phyloP scores from a whole-genome alignment of 2,113 vertebrate genomes.

The Ceratotherium simum region DNA sequence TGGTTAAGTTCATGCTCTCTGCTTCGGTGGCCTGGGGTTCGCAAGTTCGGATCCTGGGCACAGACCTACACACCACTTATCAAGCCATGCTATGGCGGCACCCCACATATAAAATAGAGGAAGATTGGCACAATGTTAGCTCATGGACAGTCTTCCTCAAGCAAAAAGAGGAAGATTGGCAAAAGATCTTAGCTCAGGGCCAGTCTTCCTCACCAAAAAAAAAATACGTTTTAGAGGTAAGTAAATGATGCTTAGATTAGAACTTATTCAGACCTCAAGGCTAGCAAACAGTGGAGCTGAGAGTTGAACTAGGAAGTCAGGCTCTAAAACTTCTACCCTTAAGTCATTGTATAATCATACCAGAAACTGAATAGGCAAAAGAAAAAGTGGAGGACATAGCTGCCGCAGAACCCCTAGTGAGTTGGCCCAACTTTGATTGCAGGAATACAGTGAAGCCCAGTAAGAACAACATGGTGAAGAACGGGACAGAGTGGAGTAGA shows the following conservation, averaged over 20 bases:
- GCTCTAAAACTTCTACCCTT: not conserved
- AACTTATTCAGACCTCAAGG: not conserved
- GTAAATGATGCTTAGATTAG: not conserved
- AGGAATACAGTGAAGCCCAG: not conserved
- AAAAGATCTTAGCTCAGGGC: too few species aligned
- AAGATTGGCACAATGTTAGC: too few species aligned
- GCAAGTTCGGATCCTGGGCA: too few species aligned
- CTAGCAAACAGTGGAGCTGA: not conserved
- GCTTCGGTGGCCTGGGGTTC: too few species aligned
- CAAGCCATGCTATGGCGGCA: too few species aligned
- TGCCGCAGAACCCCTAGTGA: not conserved
- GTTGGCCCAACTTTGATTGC: not conserved
- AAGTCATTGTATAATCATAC: not conserved
- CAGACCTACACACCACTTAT: too few species aligned
- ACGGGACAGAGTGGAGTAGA: too few species aligned
- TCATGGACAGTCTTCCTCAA: too few species aligned
- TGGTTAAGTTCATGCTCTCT: too few species aligned
- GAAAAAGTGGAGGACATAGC: not conserved
- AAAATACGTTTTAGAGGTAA: not conserved
- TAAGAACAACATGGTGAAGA: not conserved
- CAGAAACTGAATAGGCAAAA: not conserved
- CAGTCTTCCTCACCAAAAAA: too few species aligned
- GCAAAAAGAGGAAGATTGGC: too few species aligned
- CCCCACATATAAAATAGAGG: too few species aligned
- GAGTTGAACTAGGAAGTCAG: not conserved